Evolutionary conservation across 2,888 invertebrate genomes (phyloP), one percentile per base, ranked within the genome.

Genomic region (Drosophila meridionalis): DNA sequence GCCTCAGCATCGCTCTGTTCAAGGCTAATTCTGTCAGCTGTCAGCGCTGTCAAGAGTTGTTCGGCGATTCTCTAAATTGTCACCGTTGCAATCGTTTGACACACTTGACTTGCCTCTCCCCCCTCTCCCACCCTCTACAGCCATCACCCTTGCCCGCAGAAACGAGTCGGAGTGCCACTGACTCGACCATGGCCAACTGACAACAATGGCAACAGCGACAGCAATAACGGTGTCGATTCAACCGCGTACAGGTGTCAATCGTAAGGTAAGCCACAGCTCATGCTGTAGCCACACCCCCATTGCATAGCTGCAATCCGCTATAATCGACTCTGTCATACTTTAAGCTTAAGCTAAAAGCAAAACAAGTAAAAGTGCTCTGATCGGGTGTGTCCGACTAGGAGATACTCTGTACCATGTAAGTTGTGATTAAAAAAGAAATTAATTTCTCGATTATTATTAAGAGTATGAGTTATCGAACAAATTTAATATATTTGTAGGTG

Each of bases 21-120:
- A 92, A 92, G 92, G 92, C 90, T 87, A 89, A 87, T 77, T 78
- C 87, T 91, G 91, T 90, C 87, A 86, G 86, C 81, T 92, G 90
- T 90, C 92, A 90, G 81, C 87, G 82, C 78, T 86, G 90, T 86
- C 90, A 84, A 80, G 82, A 58, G 78, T 47, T 77, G 60, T 76
- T 67, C 73, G 71, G 83, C 72, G 69, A 80, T 87, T 87, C 65
- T 82, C 70, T 72, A 87, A 90, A 89, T 90, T 87, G 86, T 90
- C 86, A 87, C 71, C 82, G 71, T 26, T 65, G 71, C 70, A 65
- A 67, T 50, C 73, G 70, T 71, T 75, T 89, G 75, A 83, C 72
- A 69, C 68, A 65, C 56, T 57, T 52, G 58, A 48, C 12, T 20
- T 11, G 9, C 26, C 62, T 12, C 30, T 36, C 28, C 6, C 30